Conservation (phyloP, 2,113 vertebrate species). For the Melanerpes aurifrons region DNA sequence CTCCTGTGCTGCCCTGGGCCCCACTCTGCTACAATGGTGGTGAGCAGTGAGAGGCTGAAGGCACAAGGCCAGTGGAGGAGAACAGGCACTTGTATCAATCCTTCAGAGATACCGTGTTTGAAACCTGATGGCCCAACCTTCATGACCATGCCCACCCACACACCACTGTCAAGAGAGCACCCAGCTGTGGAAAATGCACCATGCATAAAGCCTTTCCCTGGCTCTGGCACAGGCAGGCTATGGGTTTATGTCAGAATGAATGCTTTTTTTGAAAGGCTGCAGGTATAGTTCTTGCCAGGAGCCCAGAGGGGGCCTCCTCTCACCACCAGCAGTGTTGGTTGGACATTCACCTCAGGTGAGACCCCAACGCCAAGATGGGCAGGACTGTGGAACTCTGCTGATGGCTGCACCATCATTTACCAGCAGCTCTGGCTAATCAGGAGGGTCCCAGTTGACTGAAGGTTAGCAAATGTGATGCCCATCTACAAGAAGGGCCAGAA, state of each 20-base stretch:
- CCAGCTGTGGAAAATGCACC: neutral
- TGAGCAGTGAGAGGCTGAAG: neutral
- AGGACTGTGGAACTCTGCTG: too few relatives aligned
- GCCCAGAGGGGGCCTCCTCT: neutral
- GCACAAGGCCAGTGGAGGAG: neutral
- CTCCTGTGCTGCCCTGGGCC: accelerated
- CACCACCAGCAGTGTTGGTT: neutral
- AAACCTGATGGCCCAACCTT: accelerated
- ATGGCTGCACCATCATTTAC: neutral
- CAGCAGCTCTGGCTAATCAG: neutral
- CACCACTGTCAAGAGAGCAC: neutral
- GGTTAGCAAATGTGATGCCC: neutral
- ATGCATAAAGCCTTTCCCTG: accelerated
- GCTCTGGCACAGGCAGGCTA: accelerated
- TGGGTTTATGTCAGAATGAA: neutral
- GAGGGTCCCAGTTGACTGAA: neutral
- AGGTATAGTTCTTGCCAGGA: neutral
- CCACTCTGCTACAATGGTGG: accelerated
- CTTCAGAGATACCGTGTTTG: accelerated
- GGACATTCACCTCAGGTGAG: neutral
- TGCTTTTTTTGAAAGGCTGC: neutral
- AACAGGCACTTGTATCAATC: accelerated
- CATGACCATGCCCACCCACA: accelerated
- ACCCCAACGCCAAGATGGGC: neutral
- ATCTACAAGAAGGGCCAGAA: neutral